A percentile compares a stretch with the other conserved stretches of the same genome.
phyloP scores from a whole-genome alignment of 2,888 invertebrate species.

The Pandemis corylana region DNA sequence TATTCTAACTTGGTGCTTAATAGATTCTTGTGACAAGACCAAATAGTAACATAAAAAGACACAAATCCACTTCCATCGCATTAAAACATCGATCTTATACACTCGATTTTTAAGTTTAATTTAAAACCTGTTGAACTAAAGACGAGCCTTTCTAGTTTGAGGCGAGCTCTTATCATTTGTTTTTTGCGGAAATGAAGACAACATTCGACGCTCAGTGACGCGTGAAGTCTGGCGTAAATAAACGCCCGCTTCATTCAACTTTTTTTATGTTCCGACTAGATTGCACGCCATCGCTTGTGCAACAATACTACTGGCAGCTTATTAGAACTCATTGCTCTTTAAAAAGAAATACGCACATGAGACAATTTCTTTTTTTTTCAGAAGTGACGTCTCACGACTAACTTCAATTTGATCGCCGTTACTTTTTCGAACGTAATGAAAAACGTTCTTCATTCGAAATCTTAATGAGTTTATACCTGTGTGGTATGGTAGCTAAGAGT shows the following conservation, averaged over 20 bases:
- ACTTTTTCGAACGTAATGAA: not conserved
- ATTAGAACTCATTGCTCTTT: not conserved
- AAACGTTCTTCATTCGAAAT: not conserved
- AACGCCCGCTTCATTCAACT: not conserved
- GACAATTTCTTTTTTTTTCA: not conserved
- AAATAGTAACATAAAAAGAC: not conserved
- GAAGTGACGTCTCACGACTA: not conserved
- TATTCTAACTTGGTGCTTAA: not conserved
- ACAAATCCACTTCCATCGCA: not conserved
- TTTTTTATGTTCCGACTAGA: not conserved
- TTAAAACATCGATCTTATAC: not conserved
- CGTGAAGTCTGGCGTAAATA: slow-evolving; percentile 6
- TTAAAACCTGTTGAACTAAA: not conserved
- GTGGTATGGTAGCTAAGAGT: too few species aligned
- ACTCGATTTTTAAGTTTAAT: not conserved
- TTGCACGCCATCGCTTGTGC: not conserved
- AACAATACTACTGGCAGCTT: not conserved
- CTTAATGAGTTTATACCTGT: too few species aligned
- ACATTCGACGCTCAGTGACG: slow-evolving; percentile 3
- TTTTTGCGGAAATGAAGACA: slow-evolving; percentile 10
- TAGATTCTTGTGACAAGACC: not conserved
- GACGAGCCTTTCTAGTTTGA: not conserved
- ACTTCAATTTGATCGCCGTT: not conserved
- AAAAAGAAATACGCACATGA: not conserved
- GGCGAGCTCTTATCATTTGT: slow-evolving; percentile 4